Conservation (phyloP, 2,797 vertebrate species). For the Gymnothorax reevesii region DNA sequence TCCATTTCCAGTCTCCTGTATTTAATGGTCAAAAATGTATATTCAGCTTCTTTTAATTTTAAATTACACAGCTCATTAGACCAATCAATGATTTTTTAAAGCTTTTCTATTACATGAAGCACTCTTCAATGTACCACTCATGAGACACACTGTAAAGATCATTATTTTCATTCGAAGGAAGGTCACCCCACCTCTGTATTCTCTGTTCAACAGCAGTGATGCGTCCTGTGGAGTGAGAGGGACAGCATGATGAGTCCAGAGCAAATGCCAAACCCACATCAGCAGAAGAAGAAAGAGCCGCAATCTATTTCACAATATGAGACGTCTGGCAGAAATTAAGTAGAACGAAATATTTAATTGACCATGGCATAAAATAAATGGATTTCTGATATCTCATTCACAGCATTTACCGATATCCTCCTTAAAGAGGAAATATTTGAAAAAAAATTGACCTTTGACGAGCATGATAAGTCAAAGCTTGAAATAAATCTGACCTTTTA, state of each 20-base stretch:
- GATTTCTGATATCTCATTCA: not conserved
- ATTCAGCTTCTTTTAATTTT: not conserved
- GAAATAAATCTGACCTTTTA: not conserved
- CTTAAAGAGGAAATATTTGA: not conserved
- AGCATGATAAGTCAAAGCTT: not conserved
- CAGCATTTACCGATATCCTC: not conserved
- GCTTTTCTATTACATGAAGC: not conserved
- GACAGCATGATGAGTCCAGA: conserved; percentile 32
- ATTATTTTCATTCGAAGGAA: not conserved
- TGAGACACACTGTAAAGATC: not conserved
- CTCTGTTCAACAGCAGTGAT: conserved; percentile 77
- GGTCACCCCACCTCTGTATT: conserved; percentile 83
- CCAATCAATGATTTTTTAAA: not conserved
- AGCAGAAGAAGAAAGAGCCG: not conserved
- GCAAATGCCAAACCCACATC: not conserved
- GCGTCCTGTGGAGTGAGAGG: conserved; percentile 76
- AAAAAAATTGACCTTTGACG: not conserved
- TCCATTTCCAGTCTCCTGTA: not conserved
- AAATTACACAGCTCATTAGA: not conserved
- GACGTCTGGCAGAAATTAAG: not conserved
- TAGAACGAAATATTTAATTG: not conserved
- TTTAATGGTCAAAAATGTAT: not conserved
- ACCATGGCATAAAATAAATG: not conserved
- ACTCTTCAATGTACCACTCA: not conserved
- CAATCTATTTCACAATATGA: not conserved